A percentile compares a stretch with the other conserved stretches of the same genome.
These are phyloP conservation scores for Callaeas wilsoni DNA, from an alignment of 2,113 vertebrate species.

Conservation along the genomic window DNA sequence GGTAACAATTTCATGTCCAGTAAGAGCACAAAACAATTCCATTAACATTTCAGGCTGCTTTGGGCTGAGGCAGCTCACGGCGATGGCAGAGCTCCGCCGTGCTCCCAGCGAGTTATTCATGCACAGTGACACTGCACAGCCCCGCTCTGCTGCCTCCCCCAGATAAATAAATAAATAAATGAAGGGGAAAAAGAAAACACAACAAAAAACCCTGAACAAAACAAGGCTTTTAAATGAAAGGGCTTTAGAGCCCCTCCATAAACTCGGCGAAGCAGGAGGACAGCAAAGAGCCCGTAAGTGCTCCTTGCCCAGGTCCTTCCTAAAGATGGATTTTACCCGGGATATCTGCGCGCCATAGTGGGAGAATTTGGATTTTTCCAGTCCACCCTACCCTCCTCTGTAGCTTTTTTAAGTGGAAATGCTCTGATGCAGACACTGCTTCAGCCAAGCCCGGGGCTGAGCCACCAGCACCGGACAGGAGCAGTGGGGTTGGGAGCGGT, in stretches of 20 bases:
- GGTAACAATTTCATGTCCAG: neutral
- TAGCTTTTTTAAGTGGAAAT: neutral
- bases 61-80: neutral
- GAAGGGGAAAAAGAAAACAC: neutral
- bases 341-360: accelerated
- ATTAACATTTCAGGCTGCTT: conserved; percentile 3
- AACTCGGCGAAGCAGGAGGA: neutral
- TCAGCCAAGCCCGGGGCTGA: neutral
- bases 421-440: neutral
- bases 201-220: neutral
- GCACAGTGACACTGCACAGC: neutral
- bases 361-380: neutral
- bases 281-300: neutral
- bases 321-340: neutral
- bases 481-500: accelerated
- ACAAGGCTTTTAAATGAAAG: neutral
- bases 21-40: conserved; percentile 15
- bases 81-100: neutral
- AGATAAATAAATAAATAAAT: neutral
- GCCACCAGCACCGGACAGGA: neutral
- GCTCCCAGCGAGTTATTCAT: neutral
- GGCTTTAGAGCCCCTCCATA: neutral
- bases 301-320: neutral
- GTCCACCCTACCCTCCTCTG: neutral
- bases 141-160: neutral